Conservation (phyloP, 2,888 invertebrate species). For the Rapana venosa region DNA sequence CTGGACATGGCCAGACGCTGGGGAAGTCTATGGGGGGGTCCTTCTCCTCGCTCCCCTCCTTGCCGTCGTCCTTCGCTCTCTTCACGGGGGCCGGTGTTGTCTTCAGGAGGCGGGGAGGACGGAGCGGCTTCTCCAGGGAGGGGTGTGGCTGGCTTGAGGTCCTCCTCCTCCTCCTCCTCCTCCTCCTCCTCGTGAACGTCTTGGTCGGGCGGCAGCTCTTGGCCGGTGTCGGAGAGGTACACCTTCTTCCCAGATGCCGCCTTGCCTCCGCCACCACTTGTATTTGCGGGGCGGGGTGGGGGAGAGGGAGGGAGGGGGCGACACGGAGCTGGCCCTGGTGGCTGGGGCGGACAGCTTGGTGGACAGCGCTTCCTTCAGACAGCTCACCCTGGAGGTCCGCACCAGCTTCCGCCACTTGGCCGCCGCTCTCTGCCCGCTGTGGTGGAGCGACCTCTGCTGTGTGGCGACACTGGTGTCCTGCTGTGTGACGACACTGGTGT, state of each 20-base stretch:
- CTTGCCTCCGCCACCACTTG: slow-evolving; percentile 53
- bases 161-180: neutral
- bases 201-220: neutral
- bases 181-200: neutral
- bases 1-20: slow-evolving; percentile 38
- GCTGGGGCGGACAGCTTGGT: slow-evolving; percentile 40
- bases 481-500: neutral
- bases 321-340: slow-evolving; percentile 6
- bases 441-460: slow-evolving; percentile 7
- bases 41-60: slow-evolving; percentile 7
- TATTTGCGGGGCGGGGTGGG: slow-evolving; percentile 52
- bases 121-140: neutral
- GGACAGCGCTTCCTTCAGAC: slow-evolving; percentile 45
- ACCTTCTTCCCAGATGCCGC: slow-evolving; percentile 57
- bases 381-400: slow-evolving; percentile 42
- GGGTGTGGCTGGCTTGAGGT: neutral
- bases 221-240: slow-evolving; percentile 40
- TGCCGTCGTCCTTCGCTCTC: neutral
- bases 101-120: neutral
- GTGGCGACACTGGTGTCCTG: neutral
- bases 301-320: slow-evolving; percentile 49
- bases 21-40: slow-evolving; percentile 28
- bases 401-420: slow-evolving; percentile 48
- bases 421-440: slow-evolving; percentile 1
- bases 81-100: neutral